These are phyloP conservation scores for Conomelus anceps DNA, from an alignment of 2,888 invertebrate species.

Conservation along the genomic window DNA sequence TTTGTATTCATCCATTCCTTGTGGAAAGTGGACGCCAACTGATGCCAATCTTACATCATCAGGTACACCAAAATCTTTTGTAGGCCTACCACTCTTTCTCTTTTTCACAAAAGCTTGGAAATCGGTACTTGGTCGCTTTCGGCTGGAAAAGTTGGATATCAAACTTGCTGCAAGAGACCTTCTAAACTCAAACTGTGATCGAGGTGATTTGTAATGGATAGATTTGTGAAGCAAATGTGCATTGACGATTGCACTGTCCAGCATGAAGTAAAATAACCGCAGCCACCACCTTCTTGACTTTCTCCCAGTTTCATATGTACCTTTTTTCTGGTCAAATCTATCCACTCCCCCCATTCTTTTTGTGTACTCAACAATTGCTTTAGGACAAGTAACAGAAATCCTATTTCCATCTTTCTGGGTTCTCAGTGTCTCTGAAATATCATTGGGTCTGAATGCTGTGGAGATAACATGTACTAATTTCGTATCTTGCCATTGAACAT, in stretches of 20 bases:
- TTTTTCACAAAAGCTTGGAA: background rate
- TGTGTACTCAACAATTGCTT: slow-evolving; percentile 19
- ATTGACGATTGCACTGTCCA: too few relatives aligned
- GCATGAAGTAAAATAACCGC: too few relatives aligned
- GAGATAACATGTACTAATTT: slow-evolving; percentile 33
- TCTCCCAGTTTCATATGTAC: too few relatives aligned
- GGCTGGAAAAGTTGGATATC: background rate
- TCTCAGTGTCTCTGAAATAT: too few relatives aligned
- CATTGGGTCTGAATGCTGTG: slow-evolving; percentile 25
- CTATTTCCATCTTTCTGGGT: slow-evolving; percentile 7
- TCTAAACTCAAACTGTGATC: slow-evolving; percentile 2
- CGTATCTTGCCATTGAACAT: slow-evolving; percentile 34
- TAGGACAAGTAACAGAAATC: slow-evolving; percentile 14
- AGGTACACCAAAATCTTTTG: slow-evolving; percentile 4
- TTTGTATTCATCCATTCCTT: slow-evolving; percentile 14
- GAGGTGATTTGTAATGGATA: background rate
- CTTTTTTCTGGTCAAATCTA: slow-evolving; percentile 18
- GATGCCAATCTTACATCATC: slow-evolving; percentile 1
- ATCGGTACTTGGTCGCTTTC: background rate
- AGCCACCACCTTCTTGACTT: too few relatives aligned
- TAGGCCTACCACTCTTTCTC: background rate
- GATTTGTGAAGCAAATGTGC: too few relatives aligned
- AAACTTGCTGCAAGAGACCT: background rate
- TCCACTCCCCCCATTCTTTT: slow-evolving; percentile 25
- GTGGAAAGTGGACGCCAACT: background rate